A percentile compares a stretch with the other conserved stretches of the same genome.
Conservation (phyloP, 1,140 invertebrate genomes). For the Orchestia grillus region DNA sequence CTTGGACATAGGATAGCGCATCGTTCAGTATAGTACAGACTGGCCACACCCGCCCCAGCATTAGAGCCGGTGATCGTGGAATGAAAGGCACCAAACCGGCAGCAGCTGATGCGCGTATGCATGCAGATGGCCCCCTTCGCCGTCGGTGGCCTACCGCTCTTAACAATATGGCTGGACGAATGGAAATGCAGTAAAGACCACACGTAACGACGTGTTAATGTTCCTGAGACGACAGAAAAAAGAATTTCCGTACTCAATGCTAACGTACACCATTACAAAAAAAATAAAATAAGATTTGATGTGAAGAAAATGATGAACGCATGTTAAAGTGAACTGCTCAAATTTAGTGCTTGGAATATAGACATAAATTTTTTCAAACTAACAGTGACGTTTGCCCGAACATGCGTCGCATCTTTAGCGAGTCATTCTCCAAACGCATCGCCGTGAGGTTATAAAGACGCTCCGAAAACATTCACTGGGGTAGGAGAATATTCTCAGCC, state of each 20-base stretch:
- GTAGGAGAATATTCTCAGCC: too few species aligned
- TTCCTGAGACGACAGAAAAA: neutral
- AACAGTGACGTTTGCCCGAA: too few species aligned
- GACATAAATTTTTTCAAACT: too few species aligned
- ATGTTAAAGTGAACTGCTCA: neutral
- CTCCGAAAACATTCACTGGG: too few species aligned
- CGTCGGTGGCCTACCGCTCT: neutral
- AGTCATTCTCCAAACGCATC: too few species aligned
- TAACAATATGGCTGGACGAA: neutral
- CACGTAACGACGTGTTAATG: neutral
- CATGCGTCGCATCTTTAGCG: too few species aligned
- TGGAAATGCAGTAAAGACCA: neutral
- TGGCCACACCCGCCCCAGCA: neutral
- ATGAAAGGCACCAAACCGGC: neutral
- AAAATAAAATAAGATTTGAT: neutral
- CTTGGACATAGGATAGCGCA: too few species aligned
- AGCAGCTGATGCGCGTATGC: neutral
- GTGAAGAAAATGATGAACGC: neutral
- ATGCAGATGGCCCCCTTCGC: neutral
- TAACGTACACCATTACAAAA: neutral
- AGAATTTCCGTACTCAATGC: neutral
- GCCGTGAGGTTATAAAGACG: too few species aligned
- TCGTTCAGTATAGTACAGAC: neutral
- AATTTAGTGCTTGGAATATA: too few species aligned
- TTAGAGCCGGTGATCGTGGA: conserved; percentile 28